Conservation (phyloP, 2,888 invertebrate genomes). For the Phortica magna region DNA sequence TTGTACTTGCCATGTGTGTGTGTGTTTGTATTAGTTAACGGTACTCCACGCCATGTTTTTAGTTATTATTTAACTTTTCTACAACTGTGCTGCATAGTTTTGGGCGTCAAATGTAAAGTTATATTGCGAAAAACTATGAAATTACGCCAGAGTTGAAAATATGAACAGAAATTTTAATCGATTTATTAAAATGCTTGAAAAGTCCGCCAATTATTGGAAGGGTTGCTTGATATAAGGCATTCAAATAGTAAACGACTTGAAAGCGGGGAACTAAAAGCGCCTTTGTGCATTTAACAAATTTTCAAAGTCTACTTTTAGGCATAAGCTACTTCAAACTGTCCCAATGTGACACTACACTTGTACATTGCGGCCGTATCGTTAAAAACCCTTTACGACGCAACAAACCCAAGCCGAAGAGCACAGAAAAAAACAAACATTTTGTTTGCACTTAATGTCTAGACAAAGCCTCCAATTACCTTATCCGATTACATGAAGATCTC, state of each 20-base stretch:
- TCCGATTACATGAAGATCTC: slow-evolving; percentile 76
- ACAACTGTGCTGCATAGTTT: slow-evolving; percentile 55
- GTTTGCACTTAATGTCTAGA: slow-evolving; percentile 77
- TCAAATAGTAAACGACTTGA: background rate
- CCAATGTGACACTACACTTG: background rate
- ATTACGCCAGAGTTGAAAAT: slow-evolving; percentile 72
- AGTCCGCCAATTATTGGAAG: background rate
- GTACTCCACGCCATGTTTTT: background rate
- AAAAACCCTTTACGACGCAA: background rate
- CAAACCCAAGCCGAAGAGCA: background rate
- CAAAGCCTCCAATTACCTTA: slow-evolving; percentile 77
- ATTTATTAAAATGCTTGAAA: slow-evolving; percentile 77
- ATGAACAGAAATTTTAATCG: slow-evolving; percentile 76
- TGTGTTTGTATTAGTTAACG: slow-evolving; percentile 18
- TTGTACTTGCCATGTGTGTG: slow-evolving; percentile 54
- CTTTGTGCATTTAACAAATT: background rate
- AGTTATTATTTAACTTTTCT: slow-evolving; percentile 61
- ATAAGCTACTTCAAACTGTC: background rate
- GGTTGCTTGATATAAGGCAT: background rate
- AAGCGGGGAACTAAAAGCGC: background rate
- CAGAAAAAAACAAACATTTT: slow-evolving; percentile 25
- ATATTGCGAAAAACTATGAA: slow-evolving; percentile 70
- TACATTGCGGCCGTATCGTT: background rate
- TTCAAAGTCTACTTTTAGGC: background rate
- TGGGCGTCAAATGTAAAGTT: slow-evolving; percentile 55